These are phyloP conservation scores for Camponotus pennsylvanicus DNA, from an alignment of 1,140 invertebrate species.

Conservation along the genomic window DNA sequence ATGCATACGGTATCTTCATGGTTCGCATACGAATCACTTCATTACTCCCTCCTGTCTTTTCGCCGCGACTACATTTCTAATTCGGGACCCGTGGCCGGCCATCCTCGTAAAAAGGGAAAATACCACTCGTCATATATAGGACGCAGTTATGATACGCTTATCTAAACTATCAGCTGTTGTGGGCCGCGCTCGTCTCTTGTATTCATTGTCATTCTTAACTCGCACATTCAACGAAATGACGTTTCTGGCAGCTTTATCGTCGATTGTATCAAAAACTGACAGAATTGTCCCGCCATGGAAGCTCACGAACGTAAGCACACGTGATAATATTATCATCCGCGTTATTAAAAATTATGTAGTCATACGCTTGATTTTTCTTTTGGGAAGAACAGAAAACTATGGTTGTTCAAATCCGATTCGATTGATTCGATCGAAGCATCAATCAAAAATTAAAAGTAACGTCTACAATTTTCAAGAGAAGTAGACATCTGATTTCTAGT, in stretches of 20 bases:
- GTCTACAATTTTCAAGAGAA: slow-evolving; percentile 7
- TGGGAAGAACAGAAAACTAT: background rate
- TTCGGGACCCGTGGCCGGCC: slow-evolving; percentile 57
- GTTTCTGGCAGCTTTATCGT: background rate
- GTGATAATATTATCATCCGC: background rate
- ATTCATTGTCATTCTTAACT: background rate
- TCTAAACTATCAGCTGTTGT: slow-evolving; percentile 34
- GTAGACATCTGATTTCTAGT: slow-evolving; percentile 40
- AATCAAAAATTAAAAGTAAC: background rate
- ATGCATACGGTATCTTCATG: slow-evolving; percentile 61
- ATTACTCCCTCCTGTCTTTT: slow-evolving; percentile 68
- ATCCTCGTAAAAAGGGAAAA: slow-evolving; percentile 53
- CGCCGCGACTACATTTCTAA: slow-evolving; percentile 72
- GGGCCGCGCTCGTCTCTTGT: background rate
- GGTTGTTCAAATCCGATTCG: background rate
- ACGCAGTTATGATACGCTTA: slow-evolving; percentile 65
- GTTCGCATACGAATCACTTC: slow-evolving; percentile 81
- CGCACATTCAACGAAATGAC: slow-evolving; percentile 11
- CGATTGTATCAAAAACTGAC: background rate
- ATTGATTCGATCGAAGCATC: background rate
- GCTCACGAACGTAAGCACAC: background rate
- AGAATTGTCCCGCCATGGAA: background rate
- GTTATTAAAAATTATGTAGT: background rate
- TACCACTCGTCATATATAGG: slow-evolving; percentile 59
- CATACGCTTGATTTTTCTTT: background rate